Conservation (phyloP, 1,140 invertebrate genomes). For the Oedothorax gibbosus region DNA sequence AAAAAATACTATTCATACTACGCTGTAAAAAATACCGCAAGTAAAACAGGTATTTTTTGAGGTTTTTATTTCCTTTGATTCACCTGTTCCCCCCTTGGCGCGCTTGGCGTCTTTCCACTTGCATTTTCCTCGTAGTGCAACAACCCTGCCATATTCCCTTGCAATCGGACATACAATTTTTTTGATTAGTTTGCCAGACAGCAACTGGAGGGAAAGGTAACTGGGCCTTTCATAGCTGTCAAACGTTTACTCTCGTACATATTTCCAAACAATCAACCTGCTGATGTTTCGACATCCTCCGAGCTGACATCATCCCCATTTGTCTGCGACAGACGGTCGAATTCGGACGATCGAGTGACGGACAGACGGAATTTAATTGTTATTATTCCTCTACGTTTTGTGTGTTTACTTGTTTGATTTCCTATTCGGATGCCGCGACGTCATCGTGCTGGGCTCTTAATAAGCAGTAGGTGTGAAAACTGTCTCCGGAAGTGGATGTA, state of each 20-base stretch:
- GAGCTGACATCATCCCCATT: neutral
- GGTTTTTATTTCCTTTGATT: no score
- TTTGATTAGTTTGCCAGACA: conserved; percentile 25
- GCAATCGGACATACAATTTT: conserved; percentile 29
- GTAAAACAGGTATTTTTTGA: no score
- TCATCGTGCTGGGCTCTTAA: no score
- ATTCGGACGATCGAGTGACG: neutral
- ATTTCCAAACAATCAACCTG: neutral
- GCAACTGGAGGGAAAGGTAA: neutral
- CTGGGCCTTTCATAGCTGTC: neutral
- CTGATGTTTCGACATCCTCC: conserved; percentile 20
- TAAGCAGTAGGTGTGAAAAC: no score
- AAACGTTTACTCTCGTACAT: neutral
- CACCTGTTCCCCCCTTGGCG: neutral
- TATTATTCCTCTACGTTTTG: neutral
- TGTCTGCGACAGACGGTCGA: conserved; percentile 7
- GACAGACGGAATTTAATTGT: conserved; percentile 24
- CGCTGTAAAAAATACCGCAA: no score
- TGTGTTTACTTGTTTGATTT: neutral
- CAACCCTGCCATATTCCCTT: conserved; percentile 14
- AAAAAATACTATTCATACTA: no score
- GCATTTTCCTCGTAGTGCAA: neutral
- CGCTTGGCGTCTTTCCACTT: neutral
- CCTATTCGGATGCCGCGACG: neutral
- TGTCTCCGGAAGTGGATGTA: no score